These are phyloP conservation scores for Melopsittacus undulatus DNA, from an alignment of 2,797 vertebrate genomes.

Conservation along the genomic window DNA sequence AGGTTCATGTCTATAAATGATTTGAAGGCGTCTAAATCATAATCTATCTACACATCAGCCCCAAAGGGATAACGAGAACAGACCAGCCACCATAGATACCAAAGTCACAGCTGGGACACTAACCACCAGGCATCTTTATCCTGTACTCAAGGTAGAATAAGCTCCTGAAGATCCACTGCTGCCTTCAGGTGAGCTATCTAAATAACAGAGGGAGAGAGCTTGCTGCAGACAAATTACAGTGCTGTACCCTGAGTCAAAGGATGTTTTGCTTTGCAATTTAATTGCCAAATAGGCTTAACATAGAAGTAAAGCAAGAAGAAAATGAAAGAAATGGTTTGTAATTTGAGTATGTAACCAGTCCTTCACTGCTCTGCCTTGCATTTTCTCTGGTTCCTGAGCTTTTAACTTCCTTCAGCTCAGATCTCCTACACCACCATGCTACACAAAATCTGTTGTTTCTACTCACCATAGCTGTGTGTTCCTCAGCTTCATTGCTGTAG, in stretches of 20 bases:
- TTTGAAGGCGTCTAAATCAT: neutral
- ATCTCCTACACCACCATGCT: neutral
- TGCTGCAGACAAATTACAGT: neutral
- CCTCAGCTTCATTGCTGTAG: neutral
- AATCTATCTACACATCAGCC: neutral
- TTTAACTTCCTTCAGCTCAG: neutral
- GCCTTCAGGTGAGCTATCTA: neutral
- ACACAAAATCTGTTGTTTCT: neutral
- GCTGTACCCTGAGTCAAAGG: neutral
- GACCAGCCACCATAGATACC: neutral
- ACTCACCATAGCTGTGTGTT: neutral
- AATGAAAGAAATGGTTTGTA: neutral
- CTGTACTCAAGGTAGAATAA: neutral
- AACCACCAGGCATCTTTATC: neutral
- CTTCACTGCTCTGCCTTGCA: neutral
- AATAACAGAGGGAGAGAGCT: neutral
- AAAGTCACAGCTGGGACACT: neutral
- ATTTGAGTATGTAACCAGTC: neutral
- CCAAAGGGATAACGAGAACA: neutral
- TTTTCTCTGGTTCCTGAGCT: neutral
- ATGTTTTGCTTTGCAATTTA: neutral
- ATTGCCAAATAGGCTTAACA: neutral
- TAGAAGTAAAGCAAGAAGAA: neutral
- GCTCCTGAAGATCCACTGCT: neutral
- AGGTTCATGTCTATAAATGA: neutral